phyloP scores from a whole-genome alignment of 1,140 invertebrate genomes.

The Chironomus tepperi region DNA sequence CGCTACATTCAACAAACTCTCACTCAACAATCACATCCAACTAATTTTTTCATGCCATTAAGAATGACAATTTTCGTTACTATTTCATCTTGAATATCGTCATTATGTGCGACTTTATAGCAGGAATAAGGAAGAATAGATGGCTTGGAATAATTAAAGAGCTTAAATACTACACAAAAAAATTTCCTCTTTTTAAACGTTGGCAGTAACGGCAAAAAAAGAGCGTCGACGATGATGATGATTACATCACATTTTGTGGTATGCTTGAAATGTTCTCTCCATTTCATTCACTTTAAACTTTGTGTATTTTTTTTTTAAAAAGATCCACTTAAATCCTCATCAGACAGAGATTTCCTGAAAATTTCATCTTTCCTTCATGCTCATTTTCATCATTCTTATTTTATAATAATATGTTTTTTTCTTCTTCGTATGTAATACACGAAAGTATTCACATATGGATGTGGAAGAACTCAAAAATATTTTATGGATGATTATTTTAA shows the following conservation, averaged over 20 bases:
- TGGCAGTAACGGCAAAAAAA: background rate
- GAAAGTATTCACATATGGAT: too few relatives aligned
- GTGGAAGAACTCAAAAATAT: too few relatives aligned
- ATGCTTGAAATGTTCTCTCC: constrained; percentile 1
- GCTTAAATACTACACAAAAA: background rate
- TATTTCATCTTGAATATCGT: background rate
- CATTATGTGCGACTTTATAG: too few relatives aligned
- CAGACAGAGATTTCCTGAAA: constrained; percentile 5
- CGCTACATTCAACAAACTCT: too few relatives aligned
- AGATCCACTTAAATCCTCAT: constrained; percentile 8
- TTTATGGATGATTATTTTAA: too few relatives aligned
- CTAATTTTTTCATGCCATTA: background rate
- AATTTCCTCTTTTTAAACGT: background rate
- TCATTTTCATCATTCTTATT: background rate
- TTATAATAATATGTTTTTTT: background rate
- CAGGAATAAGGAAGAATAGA: too few relatives aligned
- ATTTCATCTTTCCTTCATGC: background rate
- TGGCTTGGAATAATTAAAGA: background rate
- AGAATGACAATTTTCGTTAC: background rate
- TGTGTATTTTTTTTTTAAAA: background rate
- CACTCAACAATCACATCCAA: too few relatives aligned
- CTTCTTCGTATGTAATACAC: too few relatives aligned
- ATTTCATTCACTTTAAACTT: background rate
- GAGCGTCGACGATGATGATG: background rate
- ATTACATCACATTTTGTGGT: constrained; percentile 13